Evolutionary conservation across 1,140 invertebrate species (phyloP).

Genomic region (Drosophila bocki): DNA sequence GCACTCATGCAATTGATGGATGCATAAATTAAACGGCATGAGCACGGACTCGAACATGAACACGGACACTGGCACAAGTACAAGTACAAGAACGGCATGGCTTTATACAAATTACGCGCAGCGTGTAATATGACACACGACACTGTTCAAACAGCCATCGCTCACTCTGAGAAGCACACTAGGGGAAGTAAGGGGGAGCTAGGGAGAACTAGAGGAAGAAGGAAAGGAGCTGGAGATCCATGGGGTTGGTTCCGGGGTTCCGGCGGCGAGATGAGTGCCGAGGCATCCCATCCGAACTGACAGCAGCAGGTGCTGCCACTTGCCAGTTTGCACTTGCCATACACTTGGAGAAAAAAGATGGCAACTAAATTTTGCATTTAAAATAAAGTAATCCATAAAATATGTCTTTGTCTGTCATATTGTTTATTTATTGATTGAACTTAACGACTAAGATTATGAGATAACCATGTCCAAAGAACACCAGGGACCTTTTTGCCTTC

Average conservation of each 20-base stretch:
- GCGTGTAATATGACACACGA: conserved; percentile 66
- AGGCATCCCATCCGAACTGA: conserved; percentile 45
- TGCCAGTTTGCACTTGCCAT: conserved; percentile 22
- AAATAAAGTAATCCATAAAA: too few relatives aligned
- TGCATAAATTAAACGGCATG: conserved; percentile 62
- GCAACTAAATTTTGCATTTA: too few relatives aligned
- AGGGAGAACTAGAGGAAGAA: background rate
- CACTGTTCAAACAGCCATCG: conserved; percentile 62
- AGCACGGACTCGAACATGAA: background rate
- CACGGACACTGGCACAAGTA: background rate
- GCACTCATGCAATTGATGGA: conserved; percentile 65
- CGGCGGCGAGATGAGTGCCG: conserved; percentile 30
- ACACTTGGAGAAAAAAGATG: conserved; percentile 14
- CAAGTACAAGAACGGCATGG: background rate
- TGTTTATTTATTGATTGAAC: too few relatives aligned
- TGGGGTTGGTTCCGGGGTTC: background rate
- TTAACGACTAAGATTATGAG: too few relatives aligned
- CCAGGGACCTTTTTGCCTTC: too few relatives aligned
- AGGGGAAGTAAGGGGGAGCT: background rate
- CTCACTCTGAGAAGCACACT: conserved; percentile 38
- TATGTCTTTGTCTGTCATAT: too few relatives aligned
- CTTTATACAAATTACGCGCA: conserved; percentile 64
- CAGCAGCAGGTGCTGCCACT: conserved; percentile 62
- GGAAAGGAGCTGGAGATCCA: background rate
- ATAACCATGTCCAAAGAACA: too few relatives aligned